phyloP scores from a whole-genome alignment of 2,113 vertebrate species.

The Prinia subflava region DNA sequence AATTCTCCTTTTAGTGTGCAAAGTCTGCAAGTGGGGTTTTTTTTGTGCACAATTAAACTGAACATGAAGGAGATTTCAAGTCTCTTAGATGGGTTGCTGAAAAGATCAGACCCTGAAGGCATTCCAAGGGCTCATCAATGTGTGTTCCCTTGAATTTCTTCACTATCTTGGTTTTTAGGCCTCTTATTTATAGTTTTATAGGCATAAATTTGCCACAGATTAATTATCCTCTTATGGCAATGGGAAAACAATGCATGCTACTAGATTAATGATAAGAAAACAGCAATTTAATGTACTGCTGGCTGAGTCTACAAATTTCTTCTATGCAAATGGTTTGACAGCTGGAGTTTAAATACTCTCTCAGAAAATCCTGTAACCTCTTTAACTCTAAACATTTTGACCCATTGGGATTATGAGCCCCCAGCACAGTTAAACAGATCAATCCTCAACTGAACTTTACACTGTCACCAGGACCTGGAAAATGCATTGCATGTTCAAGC shows the following conservation, averaged over 20 bases:
- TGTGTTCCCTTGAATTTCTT: background rate
- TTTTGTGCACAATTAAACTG: background rate
- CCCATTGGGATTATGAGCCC: background rate
- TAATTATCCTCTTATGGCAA: background rate
- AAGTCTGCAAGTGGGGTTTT: background rate
- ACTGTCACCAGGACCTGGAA: background rate
- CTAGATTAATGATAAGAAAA: background rate
- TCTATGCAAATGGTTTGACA: background rate
- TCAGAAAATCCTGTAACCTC: conserved; percentile 35
- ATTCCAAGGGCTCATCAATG: background rate
- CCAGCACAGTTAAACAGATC: background rate
- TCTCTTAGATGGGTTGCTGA: background rate
- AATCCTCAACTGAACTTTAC: conserved; percentile 10
- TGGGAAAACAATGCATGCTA: background rate
- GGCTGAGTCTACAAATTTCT: background rate
- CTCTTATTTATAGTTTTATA: background rate
- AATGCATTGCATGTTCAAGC: background rate
- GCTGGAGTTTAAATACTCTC: conserved; percentile 23
- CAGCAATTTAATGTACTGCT: background rate
- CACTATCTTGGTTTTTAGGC: background rate
- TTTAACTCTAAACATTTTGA: conserved; percentile 26
- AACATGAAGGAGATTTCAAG: background rate
- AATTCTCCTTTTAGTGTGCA: background rate
- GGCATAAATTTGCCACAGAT: background rate
- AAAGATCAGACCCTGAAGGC: background rate